Conservation (phyloP, 2,113 vertebrate species). For the Oenanthe oenanthe region DNA sequence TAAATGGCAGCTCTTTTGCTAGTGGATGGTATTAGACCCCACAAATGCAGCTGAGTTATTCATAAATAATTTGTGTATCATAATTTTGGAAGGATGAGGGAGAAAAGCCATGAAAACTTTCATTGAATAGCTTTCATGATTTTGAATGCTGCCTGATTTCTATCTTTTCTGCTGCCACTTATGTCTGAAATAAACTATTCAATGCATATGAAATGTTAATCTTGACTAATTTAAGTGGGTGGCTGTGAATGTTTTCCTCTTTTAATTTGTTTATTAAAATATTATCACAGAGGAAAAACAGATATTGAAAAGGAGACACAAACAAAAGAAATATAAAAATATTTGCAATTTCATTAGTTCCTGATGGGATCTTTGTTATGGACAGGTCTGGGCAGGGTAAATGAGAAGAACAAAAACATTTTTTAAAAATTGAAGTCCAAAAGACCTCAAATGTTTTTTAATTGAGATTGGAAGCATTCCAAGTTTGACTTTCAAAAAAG, state of each 20-base stretch:
- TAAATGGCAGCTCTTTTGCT: conserved; percentile 42
- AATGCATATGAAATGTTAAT: conserved; percentile 8
- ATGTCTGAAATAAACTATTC: neutral
- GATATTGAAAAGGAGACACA: neutral
- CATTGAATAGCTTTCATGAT: neutral
- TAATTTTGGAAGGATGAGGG: neutral
- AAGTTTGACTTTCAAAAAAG: conserved; percentile 79
- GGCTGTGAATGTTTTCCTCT: neutral
- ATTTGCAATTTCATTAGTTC: conserved; percentile 13
- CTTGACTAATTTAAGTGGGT: neutral
- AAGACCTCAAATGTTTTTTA: conserved; percentile 78
- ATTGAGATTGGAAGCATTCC: conserved; percentile 82
- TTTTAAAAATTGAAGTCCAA: conserved; percentile 57
- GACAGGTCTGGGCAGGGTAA: conserved; percentile 28
- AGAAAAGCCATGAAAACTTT: conserved; percentile 35
- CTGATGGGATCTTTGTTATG: conserved; percentile 1
- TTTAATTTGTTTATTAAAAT: neutral
- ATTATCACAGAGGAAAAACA: neutral
- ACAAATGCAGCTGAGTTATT: conserved; percentile 50
- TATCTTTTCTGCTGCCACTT: neutral
- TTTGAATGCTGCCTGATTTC: conserved; percentile 25
- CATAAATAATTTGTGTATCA: conserved; percentile 61
- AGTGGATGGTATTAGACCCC: conserved; percentile 23
- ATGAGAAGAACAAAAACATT: neutral
- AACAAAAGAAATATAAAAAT: neutral